A percentile compares a stretch with the other conserved stretches of the same genome.
These are phyloP conservation scores for Poeciliopsis presidionis DNA, from an alignment of 2,797 vertebrate species.

Conservation along the genomic window DNA sequence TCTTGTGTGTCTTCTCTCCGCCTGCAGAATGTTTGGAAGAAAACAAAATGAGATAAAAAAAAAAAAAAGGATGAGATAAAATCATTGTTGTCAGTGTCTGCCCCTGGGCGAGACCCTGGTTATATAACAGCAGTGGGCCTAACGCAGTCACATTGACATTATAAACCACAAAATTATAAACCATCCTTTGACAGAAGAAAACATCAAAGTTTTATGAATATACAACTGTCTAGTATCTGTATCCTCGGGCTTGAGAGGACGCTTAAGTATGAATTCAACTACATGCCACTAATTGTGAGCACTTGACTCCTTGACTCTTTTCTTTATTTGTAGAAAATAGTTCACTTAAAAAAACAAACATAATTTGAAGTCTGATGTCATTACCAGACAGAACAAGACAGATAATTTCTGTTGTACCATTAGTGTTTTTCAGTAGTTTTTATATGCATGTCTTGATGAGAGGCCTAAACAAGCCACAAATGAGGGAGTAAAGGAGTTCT, in stretches of 20 bases:
- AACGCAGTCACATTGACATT: slow-evolving; percentile 36
- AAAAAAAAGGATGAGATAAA: slow-evolving; percentile 41
- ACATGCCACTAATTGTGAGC: neutral
- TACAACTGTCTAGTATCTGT: neutral
- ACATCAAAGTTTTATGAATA: neutral
- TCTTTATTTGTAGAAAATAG: neutral
- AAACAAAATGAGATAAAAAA: neutral
- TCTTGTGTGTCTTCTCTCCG: slow-evolving; percentile 15
- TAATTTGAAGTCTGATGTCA: neutral
- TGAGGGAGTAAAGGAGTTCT: neutral
- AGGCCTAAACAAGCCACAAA: neutral
- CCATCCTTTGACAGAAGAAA: neutral
- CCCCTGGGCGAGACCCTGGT: slow-evolving; percentile 47
- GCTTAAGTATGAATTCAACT: neutral
- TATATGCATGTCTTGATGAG: neutral
- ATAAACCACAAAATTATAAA: too few species aligned
- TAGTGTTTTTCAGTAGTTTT: neutral
- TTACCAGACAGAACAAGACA: neutral
- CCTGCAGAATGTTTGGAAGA: slow-evolving; percentile 28
- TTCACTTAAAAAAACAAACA: neutral
- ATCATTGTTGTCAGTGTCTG: slow-evolving; percentile 70
- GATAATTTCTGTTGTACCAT: neutral
- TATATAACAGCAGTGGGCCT: slow-evolving; percentile 67
- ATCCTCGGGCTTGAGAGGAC: neutral
- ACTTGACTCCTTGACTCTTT: neutral